phyloP scores from a whole-genome alignment of 2,797 vertebrate species.

The Pygocentrus nattereri region DNA sequence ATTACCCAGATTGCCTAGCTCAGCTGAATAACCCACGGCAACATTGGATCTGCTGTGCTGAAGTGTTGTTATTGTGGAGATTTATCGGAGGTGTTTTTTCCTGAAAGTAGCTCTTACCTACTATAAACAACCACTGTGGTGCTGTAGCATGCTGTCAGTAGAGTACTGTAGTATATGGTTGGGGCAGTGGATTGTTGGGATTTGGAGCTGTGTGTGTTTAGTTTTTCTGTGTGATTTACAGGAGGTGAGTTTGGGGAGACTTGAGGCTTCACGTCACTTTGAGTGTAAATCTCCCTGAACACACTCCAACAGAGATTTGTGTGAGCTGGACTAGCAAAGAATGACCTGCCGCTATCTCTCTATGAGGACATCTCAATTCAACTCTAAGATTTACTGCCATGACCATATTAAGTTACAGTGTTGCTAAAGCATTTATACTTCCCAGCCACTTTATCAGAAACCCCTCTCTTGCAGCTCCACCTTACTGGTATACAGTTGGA shows the following conservation, averaged over 20 bases:
- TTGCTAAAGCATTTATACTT: no score
- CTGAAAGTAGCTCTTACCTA: no score
- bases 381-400: background rate
- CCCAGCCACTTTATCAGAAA: no score
- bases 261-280: background rate
- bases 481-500: no score
- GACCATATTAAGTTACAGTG: background rate
- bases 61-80: background rate
- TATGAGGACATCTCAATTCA: background rate
- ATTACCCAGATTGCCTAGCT: no score
- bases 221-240: background rate
- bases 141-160: background rate
- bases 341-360: background rate
- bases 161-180: background rate
- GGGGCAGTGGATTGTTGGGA: background rate
- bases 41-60: background rate
- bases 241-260: background rate
- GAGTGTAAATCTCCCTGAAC: constrained; percentile 67
- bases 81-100: no score
- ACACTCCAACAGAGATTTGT: no score
- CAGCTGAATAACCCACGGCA: no score
- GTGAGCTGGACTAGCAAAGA: no score
- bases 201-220: background rate
- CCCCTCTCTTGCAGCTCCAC: no score
- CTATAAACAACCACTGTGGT: background rate